Conservation (phyloP, 2,113 vertebrate species). For the Tupaia chinensis region DNA sequence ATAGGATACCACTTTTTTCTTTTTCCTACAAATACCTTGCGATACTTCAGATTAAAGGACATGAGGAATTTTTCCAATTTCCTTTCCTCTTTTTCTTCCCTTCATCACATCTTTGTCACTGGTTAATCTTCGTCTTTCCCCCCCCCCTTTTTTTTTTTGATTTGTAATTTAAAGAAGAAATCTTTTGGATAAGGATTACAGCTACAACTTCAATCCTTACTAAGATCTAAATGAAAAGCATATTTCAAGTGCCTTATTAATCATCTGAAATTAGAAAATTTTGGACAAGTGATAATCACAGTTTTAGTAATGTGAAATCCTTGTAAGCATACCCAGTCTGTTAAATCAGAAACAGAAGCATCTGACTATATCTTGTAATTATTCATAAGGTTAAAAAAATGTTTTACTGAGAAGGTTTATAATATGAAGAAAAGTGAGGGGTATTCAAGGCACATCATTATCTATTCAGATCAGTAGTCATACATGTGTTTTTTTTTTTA, state of each 20-base stretch:
- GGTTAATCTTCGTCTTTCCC: not conserved
- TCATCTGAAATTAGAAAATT: slow-evolving; percentile 10
- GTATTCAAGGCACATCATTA: not conserved
- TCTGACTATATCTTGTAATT: not conserved
- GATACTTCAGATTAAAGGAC: slow-evolving; percentile 6
- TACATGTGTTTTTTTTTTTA: not conserved
- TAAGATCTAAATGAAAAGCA: slow-evolving; percentile 39
- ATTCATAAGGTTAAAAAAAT: not conserved
- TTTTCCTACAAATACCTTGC: not conserved
- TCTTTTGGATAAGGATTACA: not conserved
- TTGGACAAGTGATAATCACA: not conserved
- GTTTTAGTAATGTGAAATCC: slow-evolving; percentile 18
- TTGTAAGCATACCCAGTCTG: not conserved
- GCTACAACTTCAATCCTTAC: not conserved
- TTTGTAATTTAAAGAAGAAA: not conserved
- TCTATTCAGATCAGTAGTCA: not conserved
- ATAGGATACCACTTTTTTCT: not conserved
- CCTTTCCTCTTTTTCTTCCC: not conserved
- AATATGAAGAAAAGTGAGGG: not conserved
- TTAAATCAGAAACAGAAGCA: not conserved
- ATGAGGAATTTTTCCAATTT: not conserved
- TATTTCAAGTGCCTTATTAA: slow-evolving; percentile 7
- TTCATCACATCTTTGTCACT: not conserved
- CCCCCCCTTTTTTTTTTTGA: not conserved
- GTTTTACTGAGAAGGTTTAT: not conserved